These are phyloP conservation scores for Caretta caretta DNA, from an alignment of 2,113 vertebrate species.

Conservation along the genomic window DNA sequence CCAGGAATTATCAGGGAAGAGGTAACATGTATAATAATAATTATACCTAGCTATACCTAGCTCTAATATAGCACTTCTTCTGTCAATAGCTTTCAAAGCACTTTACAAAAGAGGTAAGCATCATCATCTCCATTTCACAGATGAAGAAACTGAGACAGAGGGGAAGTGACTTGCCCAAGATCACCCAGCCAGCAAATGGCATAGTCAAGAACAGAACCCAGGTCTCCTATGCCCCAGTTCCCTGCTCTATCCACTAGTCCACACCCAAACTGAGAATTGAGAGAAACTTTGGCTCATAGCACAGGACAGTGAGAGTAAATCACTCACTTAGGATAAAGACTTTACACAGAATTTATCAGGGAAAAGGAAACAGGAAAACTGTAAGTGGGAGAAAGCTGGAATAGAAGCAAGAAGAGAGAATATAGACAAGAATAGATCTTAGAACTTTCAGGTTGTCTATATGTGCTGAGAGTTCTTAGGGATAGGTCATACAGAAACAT, in stretches of 20 bases:
- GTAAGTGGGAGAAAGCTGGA: not conserved
- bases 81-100: not conserved
- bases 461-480: not conserved
- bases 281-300: not conserved
- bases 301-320: not conserved
- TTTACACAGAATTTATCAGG: not conserved
- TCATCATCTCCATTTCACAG: not conserved
- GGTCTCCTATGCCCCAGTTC: too few species aligned
- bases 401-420: not conserved
- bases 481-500: not conserved
- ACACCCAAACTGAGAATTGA: not conserved
- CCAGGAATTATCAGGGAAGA: not conserved
- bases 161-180: not conserved
- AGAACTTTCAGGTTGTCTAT: not conserved
- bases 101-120: not conserved
- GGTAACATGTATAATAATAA: not conserved
- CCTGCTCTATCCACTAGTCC: too few species aligned
- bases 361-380: not conserved
- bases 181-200: not conserved
- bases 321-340: not conserved
- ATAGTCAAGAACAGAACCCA: too few species aligned
- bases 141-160: not conserved
- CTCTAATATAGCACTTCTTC: not conserved
- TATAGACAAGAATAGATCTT: not conserved
- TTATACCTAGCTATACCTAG: not conserved